phyloP scores from a whole-genome alignment of 2,888 invertebrate species.

The Spilarctia lutea region DNA sequence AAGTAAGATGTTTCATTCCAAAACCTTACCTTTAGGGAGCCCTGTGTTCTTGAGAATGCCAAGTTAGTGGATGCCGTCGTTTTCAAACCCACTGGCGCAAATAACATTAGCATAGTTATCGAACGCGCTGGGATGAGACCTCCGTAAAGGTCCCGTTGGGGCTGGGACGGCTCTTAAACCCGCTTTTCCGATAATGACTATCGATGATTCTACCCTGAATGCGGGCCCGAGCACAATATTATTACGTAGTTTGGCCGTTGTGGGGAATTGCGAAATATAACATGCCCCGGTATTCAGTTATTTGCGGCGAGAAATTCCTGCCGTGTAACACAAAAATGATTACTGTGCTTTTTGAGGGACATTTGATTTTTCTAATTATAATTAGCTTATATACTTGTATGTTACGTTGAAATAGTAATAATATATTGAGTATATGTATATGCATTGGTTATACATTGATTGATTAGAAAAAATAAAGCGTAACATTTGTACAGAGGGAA shows the following conservation, averaged over 20 bases:
- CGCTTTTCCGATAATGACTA: constrained; percentile 86
- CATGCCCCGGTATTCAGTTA: constrained; percentile 75
- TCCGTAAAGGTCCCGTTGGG: constrained; percentile 82
- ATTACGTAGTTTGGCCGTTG: constrained; percentile 81
- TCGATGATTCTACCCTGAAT: constrained; percentile 83
- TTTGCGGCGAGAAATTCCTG: constrained; percentile 67
- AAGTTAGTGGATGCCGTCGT: constrained; percentile 77
- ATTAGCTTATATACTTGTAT: not conserved
- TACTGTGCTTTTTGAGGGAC: constrained; percentile 12
- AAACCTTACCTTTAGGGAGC: constrained; percentile 65
- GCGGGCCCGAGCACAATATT: constrained; percentile 81
- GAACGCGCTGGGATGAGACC: constrained; percentile 84
- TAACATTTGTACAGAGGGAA: not conserved
- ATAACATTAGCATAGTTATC: constrained; percentile 87
- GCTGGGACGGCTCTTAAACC: constrained; percentile 82
- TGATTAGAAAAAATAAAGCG: not conserved
- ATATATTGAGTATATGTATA: not conserved
- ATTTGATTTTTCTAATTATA: not conserved
- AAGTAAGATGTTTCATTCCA: constrained; percentile 69
- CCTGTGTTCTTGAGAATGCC: constrained; percentile 68
- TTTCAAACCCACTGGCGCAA: constrained; percentile 83
- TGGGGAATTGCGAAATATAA: constrained; percentile 81
- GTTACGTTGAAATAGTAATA: not conserved
- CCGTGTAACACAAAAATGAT: constrained; percentile 46
- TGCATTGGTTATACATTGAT: not conserved